Base-by-base conservation (phyloP, 2,888 invertebrate species). In the Oxyscelio sp. region DNA sequence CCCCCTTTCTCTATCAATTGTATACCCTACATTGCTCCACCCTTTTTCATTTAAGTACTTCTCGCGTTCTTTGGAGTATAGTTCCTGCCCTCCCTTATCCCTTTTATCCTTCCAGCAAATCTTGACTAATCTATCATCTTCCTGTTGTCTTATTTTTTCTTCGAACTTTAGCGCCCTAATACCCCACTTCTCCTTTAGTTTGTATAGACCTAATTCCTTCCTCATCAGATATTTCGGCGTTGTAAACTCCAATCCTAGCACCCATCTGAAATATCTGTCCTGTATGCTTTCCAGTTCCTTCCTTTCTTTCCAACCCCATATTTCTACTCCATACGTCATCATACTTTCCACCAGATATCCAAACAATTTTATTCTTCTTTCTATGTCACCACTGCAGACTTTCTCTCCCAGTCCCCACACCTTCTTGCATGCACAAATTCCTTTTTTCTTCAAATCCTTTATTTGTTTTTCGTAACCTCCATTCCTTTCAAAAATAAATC, bases 381-480 rank as follows among this genome's bases (percentile, higher is more conserved):
- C 27, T 52, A 58, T 71, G 21, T 79, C 79, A 1, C 38, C n/a
- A 13, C 54, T 79, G 13, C 48, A 71, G 19, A 38, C 19, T 38
- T 38, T 58, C 38, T 58, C 58, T 24, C 77, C 73, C 34, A 75
- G 9, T 0, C 43, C 40, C 70, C 70, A 75, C 4, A 48, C 50
- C 11, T 58, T 50, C 54, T 58, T 75, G 22, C 21, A 24, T 21
- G 70, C 65, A 8, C 22, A 21, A 0, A 58, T 45, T 15, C 73
- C 70, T 70, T 75, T 82, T 22, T n/a, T 82, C n/a, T 43, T 70
- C 22, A 63, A 5, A 21, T 82, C 70, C 6, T 19, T 45, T 24
- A 70, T 61, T 50, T 82, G 75, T 15, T 63, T 48, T 9, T 56
- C 54, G 2, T 58, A 58, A 31, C 13, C 38, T 19, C 58, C 58